A percentile compares a stretch with the other conserved stretches of the same genome.
phyloP scores from a whole-genome alignment of 2,888 invertebrate genomes.

The Erpobdella octoculata region DNA sequence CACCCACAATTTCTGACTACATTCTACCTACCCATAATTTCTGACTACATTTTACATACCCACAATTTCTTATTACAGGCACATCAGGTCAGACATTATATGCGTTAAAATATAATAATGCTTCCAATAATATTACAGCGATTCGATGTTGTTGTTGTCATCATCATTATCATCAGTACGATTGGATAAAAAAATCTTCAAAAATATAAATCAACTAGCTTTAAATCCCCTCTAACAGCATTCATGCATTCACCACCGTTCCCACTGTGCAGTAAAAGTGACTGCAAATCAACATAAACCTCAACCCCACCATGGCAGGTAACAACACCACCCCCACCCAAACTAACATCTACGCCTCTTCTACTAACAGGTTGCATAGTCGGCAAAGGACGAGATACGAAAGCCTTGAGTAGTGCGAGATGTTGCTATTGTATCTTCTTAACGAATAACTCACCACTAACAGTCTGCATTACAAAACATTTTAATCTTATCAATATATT shows the following conservation, averaged over 20 bases:
- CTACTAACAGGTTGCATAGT: slow-evolving; percentile 17
- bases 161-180: background rate
- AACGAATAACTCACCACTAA: background rate
- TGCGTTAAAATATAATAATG: no score
- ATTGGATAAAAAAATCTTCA: no score
- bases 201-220: no score
- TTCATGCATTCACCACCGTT: background rate
- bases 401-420: background rate
- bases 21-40: no score
- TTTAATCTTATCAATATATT: no score
- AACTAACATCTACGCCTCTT: background rate
- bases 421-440: slow-evolving; percentile 10
- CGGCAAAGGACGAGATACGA: slow-evolving; percentile 3
- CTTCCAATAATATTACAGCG: no score
- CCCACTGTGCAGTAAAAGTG: no score
- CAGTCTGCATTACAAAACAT: background rate
- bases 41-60: no score
- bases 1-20: no score
- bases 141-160: no score
- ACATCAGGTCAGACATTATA: no score
- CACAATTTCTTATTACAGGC: no score
- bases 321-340: background rate
- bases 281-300: slow-evolving; percentile 2
- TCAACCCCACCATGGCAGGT: background rate
- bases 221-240: background rate